Conservation (phyloP, 1,140 invertebrate species). For the Hycleus phaleratus region DNA sequence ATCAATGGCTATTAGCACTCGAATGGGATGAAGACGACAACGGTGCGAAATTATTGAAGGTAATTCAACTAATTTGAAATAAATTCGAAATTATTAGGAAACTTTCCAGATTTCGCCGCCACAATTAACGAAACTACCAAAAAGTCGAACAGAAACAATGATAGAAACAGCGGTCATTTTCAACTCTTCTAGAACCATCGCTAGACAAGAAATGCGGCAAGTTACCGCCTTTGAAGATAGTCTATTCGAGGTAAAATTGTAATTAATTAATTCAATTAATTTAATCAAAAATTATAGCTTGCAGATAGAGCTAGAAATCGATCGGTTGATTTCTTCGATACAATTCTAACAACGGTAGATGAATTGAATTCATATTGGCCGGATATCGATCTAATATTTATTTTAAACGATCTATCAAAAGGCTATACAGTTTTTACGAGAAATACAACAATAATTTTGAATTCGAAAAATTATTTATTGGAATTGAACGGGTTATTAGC, state of each 20-base stretch:
- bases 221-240: not conserved
- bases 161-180: too few relatives aligned
- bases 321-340: too few relatives aligned
- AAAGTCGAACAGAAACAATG: not conserved
- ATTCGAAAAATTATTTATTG: constrained; percentile 1
- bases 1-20: constrained; percentile 6
- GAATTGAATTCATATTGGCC: constrained; percentile 2
- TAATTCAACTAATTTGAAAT: too few relatives aligned
- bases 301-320: too few relatives aligned
- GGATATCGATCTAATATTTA: not conserved
- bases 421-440: not conserved
- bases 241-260: not conserved
- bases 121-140: not conserved
- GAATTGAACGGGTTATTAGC: not conserved
- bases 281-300: too few relatives aligned
- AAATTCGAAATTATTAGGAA: not conserved
- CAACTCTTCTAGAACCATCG: too few relatives aligned
- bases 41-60: not conserved
- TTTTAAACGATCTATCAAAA: not conserved
- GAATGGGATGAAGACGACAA: constrained; percentile 1
- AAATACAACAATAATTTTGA: not conserved
- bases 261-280: too few relatives aligned
- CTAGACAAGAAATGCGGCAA: not conserved
- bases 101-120: not conserved
- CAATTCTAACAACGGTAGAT: not conserved